Conservation (phyloP, 2,113 vertebrate genomes). For the Reinhardtius hippoglossoides region DNA sequence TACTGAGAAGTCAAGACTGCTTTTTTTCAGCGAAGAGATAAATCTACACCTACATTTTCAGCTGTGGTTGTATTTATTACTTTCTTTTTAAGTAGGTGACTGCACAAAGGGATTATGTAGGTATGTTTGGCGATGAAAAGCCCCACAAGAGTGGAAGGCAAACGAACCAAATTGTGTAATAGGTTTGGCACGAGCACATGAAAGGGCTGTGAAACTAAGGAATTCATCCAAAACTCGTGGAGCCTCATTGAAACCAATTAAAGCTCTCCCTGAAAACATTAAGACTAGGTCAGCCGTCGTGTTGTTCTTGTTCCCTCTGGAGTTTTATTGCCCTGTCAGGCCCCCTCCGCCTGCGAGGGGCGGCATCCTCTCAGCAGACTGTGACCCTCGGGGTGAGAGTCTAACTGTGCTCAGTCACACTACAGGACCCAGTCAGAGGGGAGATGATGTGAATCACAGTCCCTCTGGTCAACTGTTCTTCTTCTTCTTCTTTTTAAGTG, state of each 20-base stretch:
- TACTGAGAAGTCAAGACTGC: conserved; percentile 27
- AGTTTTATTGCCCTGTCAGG: conserved; percentile 32
- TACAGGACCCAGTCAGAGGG: conserved; percentile 12
- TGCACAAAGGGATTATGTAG: conserved; percentile 45
- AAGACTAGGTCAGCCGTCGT: conserved; percentile 17
- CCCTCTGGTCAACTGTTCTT: not conserved
- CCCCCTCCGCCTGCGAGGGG: conserved; percentile 27
- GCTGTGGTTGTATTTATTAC: conserved; percentile 4
- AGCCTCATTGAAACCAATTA: conserved; percentile 48
- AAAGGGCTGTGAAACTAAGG: conserved; percentile 34
- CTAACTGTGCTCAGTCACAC: conserved; percentile 14
- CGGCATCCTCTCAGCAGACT: conserved; percentile 28
- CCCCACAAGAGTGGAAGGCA: conserved; percentile 31
- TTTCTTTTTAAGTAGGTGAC: conserved; percentile 44
- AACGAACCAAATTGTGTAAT: conserved; percentile 36
- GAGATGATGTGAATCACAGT: conserved; percentile 40
- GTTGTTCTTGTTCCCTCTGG: conserved; percentile 32
- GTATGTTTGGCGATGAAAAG: conserved; percentile 38
- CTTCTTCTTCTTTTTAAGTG: not conserved
- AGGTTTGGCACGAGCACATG: conserved; percentile 16
- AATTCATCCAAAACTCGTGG: conserved; percentile 35
- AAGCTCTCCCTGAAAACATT: conserved; percentile 40
- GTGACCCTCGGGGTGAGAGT: not conserved
- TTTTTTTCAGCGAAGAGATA: not conserved
- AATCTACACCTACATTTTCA: conserved; percentile 36